These are phyloP conservation scores for Rhea pennata DNA, from an alignment of 2,113 vertebrate species.

Conservation along the genomic window DNA sequence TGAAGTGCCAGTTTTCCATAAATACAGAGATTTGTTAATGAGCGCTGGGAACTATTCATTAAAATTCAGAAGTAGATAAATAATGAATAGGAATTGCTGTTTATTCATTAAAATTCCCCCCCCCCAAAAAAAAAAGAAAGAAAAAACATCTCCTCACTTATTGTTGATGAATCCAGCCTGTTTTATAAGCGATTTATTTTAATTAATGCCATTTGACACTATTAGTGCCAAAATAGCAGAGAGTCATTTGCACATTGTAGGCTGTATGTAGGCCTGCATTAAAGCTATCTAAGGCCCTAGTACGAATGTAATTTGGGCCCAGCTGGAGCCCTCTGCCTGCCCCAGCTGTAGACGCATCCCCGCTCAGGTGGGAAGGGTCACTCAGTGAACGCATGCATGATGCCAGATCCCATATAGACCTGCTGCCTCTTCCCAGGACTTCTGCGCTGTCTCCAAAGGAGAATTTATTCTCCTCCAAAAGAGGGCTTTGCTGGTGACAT, in stretches of 20 bases:
- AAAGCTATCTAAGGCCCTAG: neutral
- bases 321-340: neutral
- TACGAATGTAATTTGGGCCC: neutral
- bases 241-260: neutral
- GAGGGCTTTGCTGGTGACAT: neutral
- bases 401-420: neutral
- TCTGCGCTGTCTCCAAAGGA: neutral
- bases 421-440: neutral
- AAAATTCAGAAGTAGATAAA: slow-evolving; percentile 76
- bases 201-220: slow-evolving; percentile 68
- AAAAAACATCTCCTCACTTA: slow-evolving; percentile 47
- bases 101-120: slow-evolving; percentile 75
- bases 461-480: neutral
- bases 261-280: neutral
- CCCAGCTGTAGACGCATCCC: rapidly evolving
- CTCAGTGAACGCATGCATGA: rapidly evolving
- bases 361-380: neutral
- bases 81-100: slow-evolving; percentile 74
- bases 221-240: slow-evolving; percentile 16
- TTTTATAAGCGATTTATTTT: slow-evolving; percentile 62
- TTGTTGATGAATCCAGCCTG: slow-evolving; percentile 56
- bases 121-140: neutral
- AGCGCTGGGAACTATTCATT: slow-evolving; percentile 78
- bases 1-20: slow-evolving; percentile 79
- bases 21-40: slow-evolving; percentile 80